phyloP scores from a whole-genome alignment of 2,113 vertebrate species.

The Hippocampus comes region DNA sequence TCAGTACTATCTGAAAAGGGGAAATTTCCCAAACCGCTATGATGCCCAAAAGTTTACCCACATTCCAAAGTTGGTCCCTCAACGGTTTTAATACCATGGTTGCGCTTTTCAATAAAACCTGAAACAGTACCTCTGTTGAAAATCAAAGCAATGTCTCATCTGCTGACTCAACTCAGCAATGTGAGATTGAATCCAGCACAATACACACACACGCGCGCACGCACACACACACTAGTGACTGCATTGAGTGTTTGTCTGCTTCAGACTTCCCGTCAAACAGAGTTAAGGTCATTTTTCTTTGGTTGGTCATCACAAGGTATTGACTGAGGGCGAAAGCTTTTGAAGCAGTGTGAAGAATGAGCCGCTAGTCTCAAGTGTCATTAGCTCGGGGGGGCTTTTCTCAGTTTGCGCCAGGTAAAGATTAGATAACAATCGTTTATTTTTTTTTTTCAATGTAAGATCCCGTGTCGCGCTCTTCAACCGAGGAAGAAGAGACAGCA shows the following conservation, averaged over 20 bases:
- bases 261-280: constrained; percentile 57
- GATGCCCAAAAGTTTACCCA: background rate
- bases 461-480: constrained; percentile 54
- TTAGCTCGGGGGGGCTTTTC: constrained; percentile 73
- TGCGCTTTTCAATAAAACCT: background rate
- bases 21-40: background rate
- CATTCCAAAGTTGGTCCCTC: background rate
- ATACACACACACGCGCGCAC: constrained; percentile 39
- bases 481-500: constrained; percentile 49
- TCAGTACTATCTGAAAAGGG: background rate
- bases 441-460: constrained; percentile 50
- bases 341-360: constrained; percentile 68
- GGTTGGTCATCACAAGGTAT: constrained; percentile 56
- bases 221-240: constrained; percentile 39
- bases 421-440: constrained; percentile 78
- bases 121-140: background rate
- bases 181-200: constrained; percentile 60
- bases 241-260: constrained; percentile 51
- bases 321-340: constrained; percentile 63
- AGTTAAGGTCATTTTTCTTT: constrained; percentile 47
- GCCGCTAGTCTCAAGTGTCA: constrained; percentile 74
- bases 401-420: constrained; percentile 71
- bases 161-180: constrained; percentile 41
- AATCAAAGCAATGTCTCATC: constrained; percentile 9
- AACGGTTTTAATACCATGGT: background rate